A percentile compares a stretch with the other conserved stretches of the same genome.
Evolutionary conservation across 2,888 invertebrate species (phyloP).

Genomic region (Cloeon dipterum): DNA sequence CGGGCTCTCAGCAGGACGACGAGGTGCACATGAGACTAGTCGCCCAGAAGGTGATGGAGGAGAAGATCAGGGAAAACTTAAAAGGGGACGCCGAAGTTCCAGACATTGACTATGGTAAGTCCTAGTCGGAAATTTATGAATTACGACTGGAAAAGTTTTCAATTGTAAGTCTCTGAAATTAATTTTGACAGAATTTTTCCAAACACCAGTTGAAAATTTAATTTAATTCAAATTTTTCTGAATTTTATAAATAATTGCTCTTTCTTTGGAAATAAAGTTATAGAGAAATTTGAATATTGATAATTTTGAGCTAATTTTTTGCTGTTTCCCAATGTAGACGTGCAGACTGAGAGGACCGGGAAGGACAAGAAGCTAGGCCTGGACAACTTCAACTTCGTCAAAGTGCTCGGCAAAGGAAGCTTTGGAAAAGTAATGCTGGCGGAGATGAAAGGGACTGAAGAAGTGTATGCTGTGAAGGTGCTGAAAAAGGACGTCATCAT

Average conservation of each 20-base stretch:
- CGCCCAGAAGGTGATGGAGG: constrained; percentile 20
- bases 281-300: too few relatives aligned
- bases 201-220: too few relatives aligned
- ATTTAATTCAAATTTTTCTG: too few relatives aligned
- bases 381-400: constrained; percentile 88
- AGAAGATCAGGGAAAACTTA: constrained; percentile 19
- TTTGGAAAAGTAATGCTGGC: constrained; percentile 99
- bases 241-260: too few relatives aligned
- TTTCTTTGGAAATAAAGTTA: too few relatives aligned
- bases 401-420: constrained; percentile 96
- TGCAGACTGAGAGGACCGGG: constrained; percentile 6
- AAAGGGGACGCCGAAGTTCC: constrained; percentile 3
- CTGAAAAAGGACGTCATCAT: constrained; percentile 95
- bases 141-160: too few relatives aligned
- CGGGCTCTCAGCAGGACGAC: constrained; percentile 11
- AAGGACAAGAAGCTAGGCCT: constrained; percentile 35
- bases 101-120: not conserved
- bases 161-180: too few relatives aligned
- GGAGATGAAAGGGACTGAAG: constrained; percentile 78
- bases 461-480: constrained; percentile 44
- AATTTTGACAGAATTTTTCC: too few relatives aligned
- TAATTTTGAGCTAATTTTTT: too few relatives aligned
- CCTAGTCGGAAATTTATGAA: not conserved
- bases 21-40: constrained; percentile 14
- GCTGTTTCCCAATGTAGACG: too few relatives aligned